Conservation (phyloP, 2,888 invertebrate species). For the Mythimna impura region DNA sequence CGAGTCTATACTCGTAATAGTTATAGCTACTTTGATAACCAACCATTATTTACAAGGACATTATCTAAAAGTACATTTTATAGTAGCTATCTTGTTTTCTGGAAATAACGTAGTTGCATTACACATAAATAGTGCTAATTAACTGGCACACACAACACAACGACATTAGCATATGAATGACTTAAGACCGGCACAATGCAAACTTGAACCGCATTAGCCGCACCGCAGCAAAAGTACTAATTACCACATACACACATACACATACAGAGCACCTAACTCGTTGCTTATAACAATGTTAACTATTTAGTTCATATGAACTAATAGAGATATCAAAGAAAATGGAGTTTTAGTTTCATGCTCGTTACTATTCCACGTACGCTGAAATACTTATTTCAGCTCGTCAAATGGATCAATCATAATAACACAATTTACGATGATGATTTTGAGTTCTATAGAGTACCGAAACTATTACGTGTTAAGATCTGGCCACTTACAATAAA, state of each 20-base stretch:
- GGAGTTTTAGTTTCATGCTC: not conserved
- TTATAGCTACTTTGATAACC: no score
- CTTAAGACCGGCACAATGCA: slow-evolving; percentile 42
- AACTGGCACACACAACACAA: slow-evolving; percentile 21
- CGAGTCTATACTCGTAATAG: no score
- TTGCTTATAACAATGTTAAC: slow-evolving; percentile 7
- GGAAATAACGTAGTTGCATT: slow-evolving; percentile 15
- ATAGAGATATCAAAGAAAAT: not conserved
- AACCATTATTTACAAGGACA: not conserved
- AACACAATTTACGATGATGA: no score
- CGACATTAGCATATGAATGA: slow-evolving; percentile 55
- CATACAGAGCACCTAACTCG: slow-evolving; percentile 7
- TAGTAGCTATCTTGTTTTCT: not conserved
- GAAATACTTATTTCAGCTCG: not conserved
- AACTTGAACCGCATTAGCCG: slow-evolving; percentile 25
- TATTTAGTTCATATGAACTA: slow-evolving; percentile 6
- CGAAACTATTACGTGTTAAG: no score
- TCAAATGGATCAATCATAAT: not conserved
- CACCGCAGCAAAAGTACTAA: slow-evolving; percentile 44
- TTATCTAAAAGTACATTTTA: not conserved
- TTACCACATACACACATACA: slow-evolving; percentile 13
- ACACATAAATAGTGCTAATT: slow-evolving; percentile 23
- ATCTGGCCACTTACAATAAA: no score
- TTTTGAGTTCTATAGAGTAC: no score
- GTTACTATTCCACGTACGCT: not conserved